A percentile compares a stretch with the other conserved stretches of the same genome.
Evolutionary conservation across 2,888 invertebrate species (phyloP).

Genomic region (Pheosia tremula): DNA sequence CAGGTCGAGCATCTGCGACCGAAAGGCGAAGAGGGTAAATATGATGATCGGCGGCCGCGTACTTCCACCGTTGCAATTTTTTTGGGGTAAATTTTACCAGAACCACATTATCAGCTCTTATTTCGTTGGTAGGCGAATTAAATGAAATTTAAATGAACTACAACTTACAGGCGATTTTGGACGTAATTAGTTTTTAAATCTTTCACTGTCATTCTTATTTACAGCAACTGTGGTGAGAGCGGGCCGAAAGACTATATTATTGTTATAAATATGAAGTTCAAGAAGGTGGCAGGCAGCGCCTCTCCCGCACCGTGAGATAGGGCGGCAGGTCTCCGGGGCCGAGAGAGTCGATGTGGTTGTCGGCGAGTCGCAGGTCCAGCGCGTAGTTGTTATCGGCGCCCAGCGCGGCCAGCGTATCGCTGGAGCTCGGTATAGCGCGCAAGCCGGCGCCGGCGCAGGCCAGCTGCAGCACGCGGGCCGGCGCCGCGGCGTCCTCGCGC

Average conservation of each 20-base stretch:
- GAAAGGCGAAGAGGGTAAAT: not conserved
- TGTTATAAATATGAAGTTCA: not conserved
- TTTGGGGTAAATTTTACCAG: no score
- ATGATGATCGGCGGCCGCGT: not conserved
- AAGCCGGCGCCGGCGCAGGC: not conserved
- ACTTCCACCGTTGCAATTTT: no score
- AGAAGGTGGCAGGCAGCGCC: not conserved
- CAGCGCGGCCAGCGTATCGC: not conserved
- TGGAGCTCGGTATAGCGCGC: conserved; percentile 5
- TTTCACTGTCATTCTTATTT: no score
- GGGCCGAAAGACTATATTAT: no score
- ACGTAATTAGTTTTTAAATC: no score
- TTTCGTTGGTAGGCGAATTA: no score
- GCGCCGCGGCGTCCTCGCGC: conserved; percentile 4
- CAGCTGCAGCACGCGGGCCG: not conserved
- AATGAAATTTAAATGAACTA: no score
- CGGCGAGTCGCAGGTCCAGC: conserved; percentile 22
- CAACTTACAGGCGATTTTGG: no score
- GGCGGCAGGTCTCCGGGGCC: conserved; percentile 18
- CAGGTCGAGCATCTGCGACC: conserved; percentile 23
- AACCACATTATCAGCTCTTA: no score
- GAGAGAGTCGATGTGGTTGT: conserved; percentile 21
- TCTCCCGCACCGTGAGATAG: conserved; percentile 16
- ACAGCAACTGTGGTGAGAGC: no score
- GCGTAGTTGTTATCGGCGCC: not conserved